Evolutionary conservation across 2,888 invertebrate species (phyloP), one percentile per base, ranked within the genome.

Genomic region (Isotomurus palustris): DNA sequence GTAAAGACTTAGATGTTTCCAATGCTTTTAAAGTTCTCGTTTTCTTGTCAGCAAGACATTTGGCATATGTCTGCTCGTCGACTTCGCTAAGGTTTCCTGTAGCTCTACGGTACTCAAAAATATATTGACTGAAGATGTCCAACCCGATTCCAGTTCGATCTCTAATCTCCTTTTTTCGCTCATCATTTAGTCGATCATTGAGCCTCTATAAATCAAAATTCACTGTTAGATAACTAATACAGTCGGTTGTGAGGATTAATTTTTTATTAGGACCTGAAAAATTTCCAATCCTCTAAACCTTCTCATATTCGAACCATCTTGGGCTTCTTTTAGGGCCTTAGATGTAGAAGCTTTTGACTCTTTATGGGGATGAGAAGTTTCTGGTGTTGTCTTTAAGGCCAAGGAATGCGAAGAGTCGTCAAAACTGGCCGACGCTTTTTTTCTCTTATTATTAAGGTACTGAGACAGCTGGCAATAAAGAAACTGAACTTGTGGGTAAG

Each of bases 401-500:
- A n/a, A n/a, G n/a, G n/a, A n/a, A n/a, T n/a, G n/a, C n/a, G n/a
- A n/a, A n/a, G n/a, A n/a, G n/a, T n/a, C n/a, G n/a, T n/a, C n/a
- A n/a, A n/a, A n/a, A n/a, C n/a, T n/a, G n/a, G n/a, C n/a, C n/a
- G n/a, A n/a, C n/a, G n/a, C n/a, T n/a, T n/a, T n/a, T n/a, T n/a
- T n/a, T n/a, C n/a, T n/a, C n/a, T n/a, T n/a, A n/a, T n/a, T n/a
- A n/a, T n/a, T n/a, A n/a, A n/a, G n/a, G n/a, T n/a, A n/a, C n/a
- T n/a, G n/a, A n/a, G n/a, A n/a, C 1, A 69, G 54, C 44, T 66
- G 62, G 32, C 62, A 56, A 36, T 66, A 69, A 44, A 66, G 43
- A 41, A 62, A 60, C 28, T 60, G 48, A 12, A 62, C 53, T 57
- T 69, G 69, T 1, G 69, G 64, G 35, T 67, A 69, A 1, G 62